These are phyloP conservation scores for Eilema caniola DNA, from an alignment of 2,888 invertebrate species.

Conservation along the genomic window DNA sequence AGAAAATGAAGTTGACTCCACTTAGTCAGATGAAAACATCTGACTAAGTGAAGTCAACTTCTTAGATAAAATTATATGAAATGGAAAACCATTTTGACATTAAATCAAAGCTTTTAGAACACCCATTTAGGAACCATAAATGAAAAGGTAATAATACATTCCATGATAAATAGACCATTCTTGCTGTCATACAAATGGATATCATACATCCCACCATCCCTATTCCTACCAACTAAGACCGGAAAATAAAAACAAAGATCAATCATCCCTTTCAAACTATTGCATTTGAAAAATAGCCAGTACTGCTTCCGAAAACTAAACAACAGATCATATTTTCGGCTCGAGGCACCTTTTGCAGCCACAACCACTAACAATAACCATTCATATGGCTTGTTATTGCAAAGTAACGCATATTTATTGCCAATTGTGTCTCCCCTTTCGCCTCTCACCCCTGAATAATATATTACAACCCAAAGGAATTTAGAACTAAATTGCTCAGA, in stretches of 20 bases:
- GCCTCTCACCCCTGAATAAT: conserved; percentile 42
- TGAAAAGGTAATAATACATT: neutral
- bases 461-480: conserved; percentile 51
- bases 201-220: neutral
- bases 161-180: conserved; percentile 8
- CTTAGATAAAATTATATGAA: too few relatives aligned
- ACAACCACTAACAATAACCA: conserved; percentile 54
- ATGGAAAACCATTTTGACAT: neutral
- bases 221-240: neutral
- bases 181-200: conserved; percentile 1
- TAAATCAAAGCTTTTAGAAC: neutral
- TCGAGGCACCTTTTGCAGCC: conserved; percentile 33
- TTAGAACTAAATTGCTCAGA: conserved; percentile 59
- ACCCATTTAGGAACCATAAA: neutral
- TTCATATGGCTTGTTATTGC: conserved; percentile 62
- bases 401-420: conserved; percentile 66
- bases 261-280: conserved; percentile 25
- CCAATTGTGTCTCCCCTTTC: conserved; percentile 55
- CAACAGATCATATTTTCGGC: conserved; percentile 40
- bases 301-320: conserved; percentile 27
- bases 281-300: conserved; percentile 27
- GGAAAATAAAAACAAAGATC: conserved; percentile 37
- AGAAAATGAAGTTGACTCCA: too few relatives aligned
- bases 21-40: too few relatives aligned
- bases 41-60: too few relatives aligned